Evolutionary conservation across 2,113 vertebrate genomes (phyloP).

Genomic region (Cranoglanis bouderius): DNA sequence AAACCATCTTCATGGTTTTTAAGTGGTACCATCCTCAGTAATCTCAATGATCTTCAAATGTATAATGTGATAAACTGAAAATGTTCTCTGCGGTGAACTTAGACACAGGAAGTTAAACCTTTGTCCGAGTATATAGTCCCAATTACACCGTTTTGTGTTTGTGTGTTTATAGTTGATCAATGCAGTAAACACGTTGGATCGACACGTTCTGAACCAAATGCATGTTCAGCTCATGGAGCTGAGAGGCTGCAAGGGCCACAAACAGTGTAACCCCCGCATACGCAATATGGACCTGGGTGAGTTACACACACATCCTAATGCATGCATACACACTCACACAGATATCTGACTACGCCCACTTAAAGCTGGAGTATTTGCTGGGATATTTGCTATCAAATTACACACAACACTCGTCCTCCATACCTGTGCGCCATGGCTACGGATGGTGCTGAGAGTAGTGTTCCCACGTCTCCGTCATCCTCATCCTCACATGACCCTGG

Average conservation of each 20-base stretch:
- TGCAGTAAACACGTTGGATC: constrained; percentile 84
- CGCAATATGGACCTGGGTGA: constrained; percentile 88
- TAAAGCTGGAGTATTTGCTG: not conserved
- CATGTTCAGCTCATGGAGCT: constrained; percentile 94
- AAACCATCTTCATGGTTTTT: too few species aligned
- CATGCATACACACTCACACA: constrained; percentile 9
- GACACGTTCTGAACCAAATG: constrained; percentile 85
- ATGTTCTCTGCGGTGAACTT: not conserved
- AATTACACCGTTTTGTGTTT: not conserved
- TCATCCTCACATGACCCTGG: constrained; percentile 55
- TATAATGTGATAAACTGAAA: not conserved
- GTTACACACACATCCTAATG: constrained; percentile 26
- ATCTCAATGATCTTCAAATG: too few species aligned
- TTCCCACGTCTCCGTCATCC: constrained; percentile 51
- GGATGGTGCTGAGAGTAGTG: constrained; percentile 12
- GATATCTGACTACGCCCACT: constrained; percentile 21
- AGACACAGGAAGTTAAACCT: not conserved
- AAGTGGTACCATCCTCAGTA: too few species aligned
- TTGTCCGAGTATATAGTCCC: too few species aligned
- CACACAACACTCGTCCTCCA: not conserved
- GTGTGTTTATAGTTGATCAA: constrained; percentile 82
- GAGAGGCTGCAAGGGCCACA: constrained; percentile 88
- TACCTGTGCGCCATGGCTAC: not conserved
- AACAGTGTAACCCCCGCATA: constrained; percentile 82
- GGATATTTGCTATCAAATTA: not conserved